Evolutionary conservation across 2,888 invertebrate genomes (phyloP).

Genomic region (Apeira syringaria): DNA sequence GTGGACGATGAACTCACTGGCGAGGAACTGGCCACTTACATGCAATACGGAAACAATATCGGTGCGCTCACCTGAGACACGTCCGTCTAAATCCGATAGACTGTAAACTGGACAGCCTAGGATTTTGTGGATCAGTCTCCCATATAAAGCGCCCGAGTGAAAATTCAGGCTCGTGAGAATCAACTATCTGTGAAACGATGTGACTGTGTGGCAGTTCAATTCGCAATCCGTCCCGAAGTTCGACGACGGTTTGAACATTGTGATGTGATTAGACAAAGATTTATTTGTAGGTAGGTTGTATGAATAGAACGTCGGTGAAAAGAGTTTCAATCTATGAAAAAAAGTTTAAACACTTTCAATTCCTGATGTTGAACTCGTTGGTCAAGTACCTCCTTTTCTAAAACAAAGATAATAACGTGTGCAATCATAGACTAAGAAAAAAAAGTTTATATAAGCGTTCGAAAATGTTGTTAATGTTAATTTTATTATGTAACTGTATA

Average conservation of each 20-base stretch:
- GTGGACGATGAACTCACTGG: slow-evolving; percentile 87
- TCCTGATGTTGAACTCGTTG: neutral
- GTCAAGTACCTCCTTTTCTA: too few relatives aligned
- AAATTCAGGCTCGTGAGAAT: neutral
- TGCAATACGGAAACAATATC: slow-evolving; percentile 86
- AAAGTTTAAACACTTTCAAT: too few relatives aligned
- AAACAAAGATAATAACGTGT: neutral
- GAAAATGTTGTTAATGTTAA: too few relatives aligned
- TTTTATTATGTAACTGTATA: too few relatives aligned
- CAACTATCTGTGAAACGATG: neutral
- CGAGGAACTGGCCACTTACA: slow-evolving; percentile 86
- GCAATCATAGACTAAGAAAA: neutral
- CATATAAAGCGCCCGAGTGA: neutral
- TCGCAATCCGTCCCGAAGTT: slow-evolving; percentile 30
- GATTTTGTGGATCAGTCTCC: neutral
- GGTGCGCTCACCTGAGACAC: slow-evolving; percentile 73
- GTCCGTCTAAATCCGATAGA: slow-evolving; percentile 42
- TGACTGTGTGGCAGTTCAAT: slow-evolving; percentile 17
- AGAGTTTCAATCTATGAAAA: too few relatives aligned
- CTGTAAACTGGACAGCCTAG: neutral
- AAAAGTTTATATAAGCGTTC: too few relatives aligned
- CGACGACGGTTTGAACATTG: slow-evolving; percentile 23
- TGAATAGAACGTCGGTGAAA: too few relatives aligned
- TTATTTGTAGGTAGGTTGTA: neutral
- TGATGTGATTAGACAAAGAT: slow-evolving; percentile 10